Conservation (phyloP, 2,113 vertebrate genomes). For the Hippopotamus amphibius region DNA sequence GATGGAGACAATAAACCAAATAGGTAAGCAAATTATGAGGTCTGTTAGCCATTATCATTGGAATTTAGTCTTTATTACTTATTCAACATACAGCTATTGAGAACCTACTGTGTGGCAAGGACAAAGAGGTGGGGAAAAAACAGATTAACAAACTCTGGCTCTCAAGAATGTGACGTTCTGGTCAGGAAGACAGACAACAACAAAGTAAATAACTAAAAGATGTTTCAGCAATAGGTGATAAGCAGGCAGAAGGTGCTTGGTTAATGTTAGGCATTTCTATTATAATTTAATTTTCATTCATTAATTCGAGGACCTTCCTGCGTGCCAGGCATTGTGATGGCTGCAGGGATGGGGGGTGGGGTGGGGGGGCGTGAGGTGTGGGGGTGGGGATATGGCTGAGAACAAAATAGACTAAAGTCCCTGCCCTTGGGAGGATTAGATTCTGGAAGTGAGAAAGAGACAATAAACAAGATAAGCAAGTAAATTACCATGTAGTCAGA, state of each 20-base stretch:
- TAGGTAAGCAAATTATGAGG: constrained; percentile 21
- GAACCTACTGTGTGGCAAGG: not conserved
- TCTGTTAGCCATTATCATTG: constrained; percentile 1
- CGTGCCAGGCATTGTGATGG: not conserved
- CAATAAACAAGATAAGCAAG: constrained; percentile 66
- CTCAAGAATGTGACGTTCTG: not conserved
- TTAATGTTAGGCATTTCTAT: constrained; percentile 6
- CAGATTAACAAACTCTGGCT: not conserved
- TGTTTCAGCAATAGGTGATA: not conserved
- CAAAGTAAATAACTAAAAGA: constrained; percentile 13
- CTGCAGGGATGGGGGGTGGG: not conserved
- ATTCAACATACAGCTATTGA: constrained; percentile 24
- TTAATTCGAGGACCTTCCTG: not conserved
- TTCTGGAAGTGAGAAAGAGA: constrained; percentile 44
- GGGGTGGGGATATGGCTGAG: not conserved
- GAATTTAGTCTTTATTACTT: constrained; percentile 43
- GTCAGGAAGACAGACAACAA: not conserved
- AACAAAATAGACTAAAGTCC: constrained; percentile 65
- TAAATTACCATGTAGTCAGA: constrained; percentile 63
- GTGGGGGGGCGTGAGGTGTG: not conserved
- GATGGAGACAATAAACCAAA: constrained; percentile 5
- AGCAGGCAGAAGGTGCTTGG: not conserved
- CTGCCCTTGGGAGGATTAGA: constrained; percentile 48
- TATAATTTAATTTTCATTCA: constrained; percentile 51
- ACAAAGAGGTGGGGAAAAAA: not conserved